Conservation (phyloP, 2,113 vertebrate genomes). For the Chaenogobius annularis region DNA sequence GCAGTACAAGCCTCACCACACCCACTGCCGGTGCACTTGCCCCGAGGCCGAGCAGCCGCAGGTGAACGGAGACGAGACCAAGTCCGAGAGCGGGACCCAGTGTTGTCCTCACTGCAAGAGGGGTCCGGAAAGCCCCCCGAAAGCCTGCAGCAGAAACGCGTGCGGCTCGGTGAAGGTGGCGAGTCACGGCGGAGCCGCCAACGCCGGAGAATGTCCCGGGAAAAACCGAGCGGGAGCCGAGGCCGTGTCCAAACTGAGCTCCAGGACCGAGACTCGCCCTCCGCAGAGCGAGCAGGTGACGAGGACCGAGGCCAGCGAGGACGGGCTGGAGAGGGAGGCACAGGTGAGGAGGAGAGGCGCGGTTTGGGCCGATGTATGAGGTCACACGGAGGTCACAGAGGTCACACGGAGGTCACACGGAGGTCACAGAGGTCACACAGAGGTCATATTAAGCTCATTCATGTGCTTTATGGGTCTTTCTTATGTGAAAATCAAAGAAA, state of each 20-base stretch:
- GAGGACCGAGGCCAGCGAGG: conserved; percentile 2
- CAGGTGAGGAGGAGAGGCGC: neutral
- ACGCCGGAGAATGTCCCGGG: conserved; percentile 45
- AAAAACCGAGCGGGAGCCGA: conserved; percentile 44
- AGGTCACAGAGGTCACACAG: no score
- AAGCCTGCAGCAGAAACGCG: conserved; percentile 77
- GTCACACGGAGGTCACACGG: no score
- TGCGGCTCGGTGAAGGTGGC: conserved; percentile 67
- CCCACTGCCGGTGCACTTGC: conserved; percentile 72
- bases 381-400: no score
- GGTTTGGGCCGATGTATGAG: no score
- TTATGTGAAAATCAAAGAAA: no score
- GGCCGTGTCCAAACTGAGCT: conserved; percentile 45
- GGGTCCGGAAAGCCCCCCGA: conserved; percentile 72
- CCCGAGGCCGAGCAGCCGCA: conserved; percentile 75
- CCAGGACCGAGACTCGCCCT: conserved; percentile 50
- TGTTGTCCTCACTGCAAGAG: conserved; percentile 80
- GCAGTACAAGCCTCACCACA: conserved; percentile 65
- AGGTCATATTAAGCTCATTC: no score
- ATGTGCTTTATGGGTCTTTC: no score
- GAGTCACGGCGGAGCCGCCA: conserved; percentile 27
- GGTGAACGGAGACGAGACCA: conserved; percentile 80
- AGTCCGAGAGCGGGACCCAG: conserved; percentile 68
- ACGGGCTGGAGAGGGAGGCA: conserved; percentile 21
- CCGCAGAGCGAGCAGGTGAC: neutral